Evolutionary conservation across 2,888 invertebrate genomes (phyloP), one percentile per base, ranked within the genome.

Genomic region (Brenthis daphne): DNA sequence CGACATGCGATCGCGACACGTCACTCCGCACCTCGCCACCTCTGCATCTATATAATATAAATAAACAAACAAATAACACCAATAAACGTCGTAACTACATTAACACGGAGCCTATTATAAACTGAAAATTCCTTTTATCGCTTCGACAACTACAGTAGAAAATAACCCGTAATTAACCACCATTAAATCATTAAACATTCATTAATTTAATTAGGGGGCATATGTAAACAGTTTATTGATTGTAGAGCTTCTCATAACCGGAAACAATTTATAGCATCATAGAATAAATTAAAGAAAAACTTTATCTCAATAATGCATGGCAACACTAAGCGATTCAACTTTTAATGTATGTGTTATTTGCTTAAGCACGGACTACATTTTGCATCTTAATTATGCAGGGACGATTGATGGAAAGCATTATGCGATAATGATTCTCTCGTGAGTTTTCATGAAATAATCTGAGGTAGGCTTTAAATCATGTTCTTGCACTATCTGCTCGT

Each of bases 1-100:
- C 81, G 87, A 89, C 92, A 92, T 92, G 92, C 92, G 85, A 92
- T 89, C 90, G 85, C 83, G 90, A 91, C 91, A 89, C 87, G 88
- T 90, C 89, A 89, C 83, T 84, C 82, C 75, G 77, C 78, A 74
- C 78, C 78, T 77, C 77, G 67, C 74, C 64, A 75, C 76, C 61
- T 65, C 73, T 64, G 69, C 64, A 65, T 67, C 58, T 48, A 63
- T 68, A 67, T 65, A 67, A 79, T 80, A 83, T 80, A 87, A 82
- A 84, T 83, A 84, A 84, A 85, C 80, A 81, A 82, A 83, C 78
- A 78, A 76, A 80, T 80, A 81, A 77, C 78, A 78, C 79, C 80
- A 84, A 87, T 88, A 89, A 88, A 87, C 83, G 86, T 83, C 80
- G 76, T 77, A 77, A 82, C 81, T 79, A 79, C 81, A 79, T 82